Evolutionary conservation across 2,888 invertebrate species (phyloP), one percentile per base, ranked within the genome.

Genomic region (Eustalomyia histrio): DNA sequence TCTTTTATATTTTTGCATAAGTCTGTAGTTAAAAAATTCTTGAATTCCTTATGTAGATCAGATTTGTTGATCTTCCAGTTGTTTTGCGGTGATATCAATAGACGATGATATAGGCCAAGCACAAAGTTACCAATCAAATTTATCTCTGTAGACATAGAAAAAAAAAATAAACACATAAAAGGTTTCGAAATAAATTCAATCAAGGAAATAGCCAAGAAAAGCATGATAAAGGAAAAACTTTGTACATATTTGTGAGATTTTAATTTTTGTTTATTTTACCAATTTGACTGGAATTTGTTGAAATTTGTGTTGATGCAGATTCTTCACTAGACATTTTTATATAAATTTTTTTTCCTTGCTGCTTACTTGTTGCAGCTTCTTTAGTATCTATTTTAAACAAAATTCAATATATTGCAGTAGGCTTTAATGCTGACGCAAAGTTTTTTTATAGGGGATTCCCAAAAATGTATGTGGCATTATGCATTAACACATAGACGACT

Each of bases 51-150:
- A 1, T 85, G 85, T 18, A 87, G 6, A 1, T 24, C 65, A 0
- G n/a, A 7, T 76, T 88, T 88, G 4, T 84, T 83, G 58, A 85
- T 80, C 33, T 80, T 78, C 88, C 88, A 88, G 35, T 81, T 76
- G 21, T 58, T 82, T 3, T 29, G 83, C 69, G n/a, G 39, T 67
- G 76, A 50, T 29, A 88, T 71, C 29, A 86, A 68, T 57, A 85
- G 75, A 7, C 76, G 75, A 6, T 85, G 85, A 50, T 85, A 75
- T 79, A 88, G 83, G 10, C 84, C 74, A 33, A 88, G 68, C 33
- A 88, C 64, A 73, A 88, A 88, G 10, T 68, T 58, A 3, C 88
- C 88, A 71, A 88, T 83, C 1, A 84, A 58, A 63, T 87, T 85
- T 4, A 87, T 85, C 39, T 86, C 88, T n/a, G n/a, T 84, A 68